These are phyloP conservation scores for Eupithecia subfuscata DNA, from an alignment of 2,888 invertebrate species.

Conservation along the genomic window DNA sequence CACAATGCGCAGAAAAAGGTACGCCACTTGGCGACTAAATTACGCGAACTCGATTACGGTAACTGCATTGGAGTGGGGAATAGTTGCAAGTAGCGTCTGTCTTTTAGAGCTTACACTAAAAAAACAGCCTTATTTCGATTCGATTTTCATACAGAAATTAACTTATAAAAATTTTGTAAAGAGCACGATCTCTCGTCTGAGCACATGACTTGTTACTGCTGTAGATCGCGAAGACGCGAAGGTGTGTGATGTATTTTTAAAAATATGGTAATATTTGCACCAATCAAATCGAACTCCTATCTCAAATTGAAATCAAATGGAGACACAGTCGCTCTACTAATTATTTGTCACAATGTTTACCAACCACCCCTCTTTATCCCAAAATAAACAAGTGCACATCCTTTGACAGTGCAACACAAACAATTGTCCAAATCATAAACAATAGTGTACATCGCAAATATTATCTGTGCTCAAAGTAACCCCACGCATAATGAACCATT, in stretches of 20 bases:
- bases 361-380: constrained; percentile 53
- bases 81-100: constrained; percentile 22
- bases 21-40: constrained; percentile 30
- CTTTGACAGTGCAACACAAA: constrained; percentile 82
- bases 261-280: constrained; percentile 41
- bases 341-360: constrained; percentile 63
- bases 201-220: not conserved
- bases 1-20: constrained; percentile 29
- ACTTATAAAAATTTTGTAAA: not conserved
- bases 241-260: not conserved
- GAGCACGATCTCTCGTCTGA: not conserved
- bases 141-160: not conserved
- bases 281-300: constrained; percentile 42
- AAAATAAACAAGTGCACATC: constrained; percentile 81
- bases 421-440: constrained; percentile 83
- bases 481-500: constrained; percentile 83
- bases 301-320: constrained; percentile 38
- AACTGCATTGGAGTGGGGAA: constrained; percentile 19
- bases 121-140: not conserved
- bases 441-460: constrained; percentile 83
- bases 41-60: constrained; percentile 29
- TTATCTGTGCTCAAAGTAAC: constrained; percentile 77
- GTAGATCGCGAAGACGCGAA: not conserved
- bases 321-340: constrained; percentile 36
- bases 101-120: constrained; percentile 1